A percentile compares a stretch with the other conserved stretches of the same genome.
Evolutionary conservation across 2,888 invertebrate species (phyloP).

Genomic region (Orthosia gracilis): DNA sequence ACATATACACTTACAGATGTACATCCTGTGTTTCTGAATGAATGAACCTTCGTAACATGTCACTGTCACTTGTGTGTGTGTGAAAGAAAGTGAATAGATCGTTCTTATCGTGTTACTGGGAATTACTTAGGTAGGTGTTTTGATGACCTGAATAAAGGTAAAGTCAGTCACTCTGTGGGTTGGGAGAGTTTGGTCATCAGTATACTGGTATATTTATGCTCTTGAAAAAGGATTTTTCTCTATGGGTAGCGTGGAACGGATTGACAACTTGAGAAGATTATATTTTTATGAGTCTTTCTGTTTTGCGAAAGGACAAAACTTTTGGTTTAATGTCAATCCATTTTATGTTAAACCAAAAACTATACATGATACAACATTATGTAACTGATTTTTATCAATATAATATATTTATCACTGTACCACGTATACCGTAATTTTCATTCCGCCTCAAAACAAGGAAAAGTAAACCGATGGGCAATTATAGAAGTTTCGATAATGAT

Average conservation of each 20-base stretch:
- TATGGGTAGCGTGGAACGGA: not conserved
- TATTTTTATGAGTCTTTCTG: too few species aligned
- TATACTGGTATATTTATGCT: not conserved
- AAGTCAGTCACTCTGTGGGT: too few species aligned
- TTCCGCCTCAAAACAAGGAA: too few species aligned
- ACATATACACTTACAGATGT: conserved; percentile 3
- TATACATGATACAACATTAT: too few species aligned
- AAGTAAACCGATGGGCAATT: too few species aligned
- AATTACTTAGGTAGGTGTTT: conserved; percentile 1
- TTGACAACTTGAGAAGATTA: not conserved
- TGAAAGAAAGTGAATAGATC: not conserved
- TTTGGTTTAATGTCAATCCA: too few species aligned
- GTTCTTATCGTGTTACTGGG: conserved; percentile 14
- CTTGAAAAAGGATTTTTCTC: not conserved
- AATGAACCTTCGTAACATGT: conserved; percentile 41
- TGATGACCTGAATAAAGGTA: conserved; percentile 19
- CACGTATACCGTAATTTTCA: too few species aligned
- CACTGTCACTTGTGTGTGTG: conserved; percentile 19
- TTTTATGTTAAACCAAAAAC: too few species aligned
- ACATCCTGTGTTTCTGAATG: conserved; percentile 12
- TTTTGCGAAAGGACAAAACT: too few species aligned
- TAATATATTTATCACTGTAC: too few species aligned
- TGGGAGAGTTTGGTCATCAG: not conserved
- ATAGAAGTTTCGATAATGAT: too few species aligned
- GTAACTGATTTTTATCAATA: too few species aligned